A percentile compares a stretch with the other conserved stretches of the same genome.
Evolutionary conservation across 2,888 invertebrate genomes (phyloP).

Genomic region (Operophtera brumata): DNA sequence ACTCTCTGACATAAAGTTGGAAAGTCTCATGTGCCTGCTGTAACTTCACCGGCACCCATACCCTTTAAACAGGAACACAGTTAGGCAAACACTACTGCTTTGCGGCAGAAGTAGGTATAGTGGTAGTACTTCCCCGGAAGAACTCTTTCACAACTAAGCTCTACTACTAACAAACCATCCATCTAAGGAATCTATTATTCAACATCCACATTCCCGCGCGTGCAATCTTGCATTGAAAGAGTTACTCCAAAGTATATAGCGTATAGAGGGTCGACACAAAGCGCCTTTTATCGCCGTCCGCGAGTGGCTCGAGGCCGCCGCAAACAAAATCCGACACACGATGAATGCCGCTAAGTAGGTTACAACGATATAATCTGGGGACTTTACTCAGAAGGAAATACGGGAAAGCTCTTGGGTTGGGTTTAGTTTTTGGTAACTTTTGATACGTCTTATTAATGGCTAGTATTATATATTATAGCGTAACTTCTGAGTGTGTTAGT

Average conservation of each 20-base stretch:
- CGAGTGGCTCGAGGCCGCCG: constrained; percentile 48
- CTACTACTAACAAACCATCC: no score
- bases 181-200: constrained; percentile 29
- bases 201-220: constrained; percentile 32
- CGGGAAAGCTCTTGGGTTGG: constrained; percentile 15
- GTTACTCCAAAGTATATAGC: constrained; percentile 49
- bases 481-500: neutral
- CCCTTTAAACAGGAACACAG: no score
- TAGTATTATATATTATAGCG: no score
- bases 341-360: constrained; percentile 59
- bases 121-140: no score
- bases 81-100: no score
- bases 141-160: no score
- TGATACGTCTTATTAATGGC: constrained; percentile 5
- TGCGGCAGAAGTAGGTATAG: no score
- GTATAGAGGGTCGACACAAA: constrained; percentile 54
- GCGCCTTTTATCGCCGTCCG: constrained; percentile 65
- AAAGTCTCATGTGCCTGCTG: no score
- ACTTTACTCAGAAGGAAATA: constrained; percentile 33
- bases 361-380: constrained; percentile 50
- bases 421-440: neutral
- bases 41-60: no score
- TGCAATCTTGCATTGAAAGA: constrained; percentile 64
- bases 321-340: constrained; percentile 61
- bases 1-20: no score